A percentile compares a stretch with the other conserved stretches of the same genome.
phyloP scores from a whole-genome alignment of 2,888 invertebrate genomes.

The Zootermopsis nevadensis region DNA sequence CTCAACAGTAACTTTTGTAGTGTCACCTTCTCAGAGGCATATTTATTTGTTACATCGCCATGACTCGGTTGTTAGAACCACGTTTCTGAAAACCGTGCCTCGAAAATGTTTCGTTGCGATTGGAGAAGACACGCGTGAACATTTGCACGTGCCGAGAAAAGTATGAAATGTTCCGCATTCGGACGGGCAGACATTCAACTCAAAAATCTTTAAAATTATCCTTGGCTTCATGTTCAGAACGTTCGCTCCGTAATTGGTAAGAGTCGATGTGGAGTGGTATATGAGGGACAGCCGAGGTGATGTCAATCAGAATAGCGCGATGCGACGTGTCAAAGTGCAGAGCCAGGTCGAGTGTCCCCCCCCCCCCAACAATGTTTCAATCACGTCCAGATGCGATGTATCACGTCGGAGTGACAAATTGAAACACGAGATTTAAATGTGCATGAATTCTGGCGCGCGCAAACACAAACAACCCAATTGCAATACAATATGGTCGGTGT shows the following conservation, averaged over 20 bases:
- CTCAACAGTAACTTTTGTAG: too few species aligned
- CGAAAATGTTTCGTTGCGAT: too few species aligned
- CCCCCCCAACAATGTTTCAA: slow-evolving; percentile 15
- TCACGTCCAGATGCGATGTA: slow-evolving; percentile 34
- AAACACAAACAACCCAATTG: slow-evolving; percentile 29
- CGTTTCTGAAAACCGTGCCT: too few species aligned
- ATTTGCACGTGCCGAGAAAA: too few species aligned
- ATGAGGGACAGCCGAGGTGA: background rate
- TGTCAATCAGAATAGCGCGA: slow-evolving; percentile 29
- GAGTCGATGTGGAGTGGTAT: slow-evolving; percentile 1
- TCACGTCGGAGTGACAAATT: slow-evolving; percentile 35
- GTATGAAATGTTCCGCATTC: background rate
- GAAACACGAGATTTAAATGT: slow-evolving; percentile 40
- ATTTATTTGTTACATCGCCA: too few species aligned
- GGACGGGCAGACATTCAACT: background rate
- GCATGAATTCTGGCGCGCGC: slow-evolving; percentile 22
- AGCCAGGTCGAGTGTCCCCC: background rate
- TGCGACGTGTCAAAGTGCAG: slow-evolving; percentile 35
- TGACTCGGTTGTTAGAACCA: too few species aligned
- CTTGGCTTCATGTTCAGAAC: background rate
- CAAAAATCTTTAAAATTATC: background rate
- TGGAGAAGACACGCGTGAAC: too few species aligned
- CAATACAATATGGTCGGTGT: slow-evolving; percentile 24
- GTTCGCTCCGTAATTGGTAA: background rate
- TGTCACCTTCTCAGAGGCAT: too few species aligned